Evolutionary conservation across 2,888 invertebrate genomes (phyloP).

Genomic region (Sialis fuliginosa): DNA sequence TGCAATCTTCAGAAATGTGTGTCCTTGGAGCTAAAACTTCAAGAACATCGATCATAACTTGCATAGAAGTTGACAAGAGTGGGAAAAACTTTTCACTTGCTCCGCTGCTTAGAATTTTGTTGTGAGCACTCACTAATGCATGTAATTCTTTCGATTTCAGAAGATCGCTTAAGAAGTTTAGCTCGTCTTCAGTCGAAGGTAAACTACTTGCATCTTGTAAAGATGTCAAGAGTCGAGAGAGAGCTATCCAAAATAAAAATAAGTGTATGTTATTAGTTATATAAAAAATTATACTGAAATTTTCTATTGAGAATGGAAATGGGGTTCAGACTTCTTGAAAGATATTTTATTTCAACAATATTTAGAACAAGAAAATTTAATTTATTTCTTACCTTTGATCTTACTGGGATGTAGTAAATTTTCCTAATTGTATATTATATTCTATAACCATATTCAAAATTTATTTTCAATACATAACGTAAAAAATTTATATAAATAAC

Average conservation of each 20-base stretch:
- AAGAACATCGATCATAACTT: constrained; percentile 58
- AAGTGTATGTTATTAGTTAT: constrained; percentile 6
- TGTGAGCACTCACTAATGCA: constrained; percentile 80
- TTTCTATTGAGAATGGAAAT: constrained; percentile 5
- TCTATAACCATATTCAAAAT: no score
- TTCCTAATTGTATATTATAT: no score
- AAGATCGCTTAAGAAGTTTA: constrained; percentile 67
- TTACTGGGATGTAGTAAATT: no score
- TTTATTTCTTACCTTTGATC: no score
- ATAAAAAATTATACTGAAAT: neutral
- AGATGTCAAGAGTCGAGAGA: constrained; percentile 63
- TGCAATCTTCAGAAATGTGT: constrained; percentile 51
- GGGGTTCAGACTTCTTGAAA: no score
- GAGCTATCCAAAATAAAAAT: constrained; percentile 33
- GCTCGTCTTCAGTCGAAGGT: constrained; percentile 65
- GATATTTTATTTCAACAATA: no score
- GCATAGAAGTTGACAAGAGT: constrained; percentile 68
- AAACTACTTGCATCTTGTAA: constrained; percentile 58
- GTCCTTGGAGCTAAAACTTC: constrained; percentile 53
- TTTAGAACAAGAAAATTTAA: no score
- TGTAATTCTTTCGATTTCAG: constrained; percentile 76
- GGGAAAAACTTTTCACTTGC: constrained; percentile 75
- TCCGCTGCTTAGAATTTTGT: constrained; percentile 68
- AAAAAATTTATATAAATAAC: no score
- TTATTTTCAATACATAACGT: no score